Base-by-base conservation (phyloP, 92 coral and sea anemone genomes). In the Palythoa grandiflora region DNA sequence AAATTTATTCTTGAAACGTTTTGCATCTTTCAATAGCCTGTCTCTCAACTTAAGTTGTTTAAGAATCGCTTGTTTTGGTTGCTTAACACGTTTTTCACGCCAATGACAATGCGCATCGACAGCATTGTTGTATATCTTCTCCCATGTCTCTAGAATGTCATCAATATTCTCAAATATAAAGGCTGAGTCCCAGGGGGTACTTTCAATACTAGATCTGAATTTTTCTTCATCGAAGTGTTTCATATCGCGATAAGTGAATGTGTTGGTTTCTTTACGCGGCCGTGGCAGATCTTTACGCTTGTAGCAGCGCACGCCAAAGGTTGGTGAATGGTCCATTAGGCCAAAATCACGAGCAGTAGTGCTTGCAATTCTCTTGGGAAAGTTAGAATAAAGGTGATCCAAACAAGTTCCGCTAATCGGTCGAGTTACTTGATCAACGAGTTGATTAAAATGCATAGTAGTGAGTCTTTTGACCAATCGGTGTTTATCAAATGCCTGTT, bases 331-430 rank as follows among this genome's bases (percentile, higher is more conserved):
- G 76, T 72, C 76, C 16, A 50, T n/a, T 11, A 72, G 76, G 17
- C 76, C 76, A 72, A 72, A 36, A 72, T 72, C 38, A 16, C 17
- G 39, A 8, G 37, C 40, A 28, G 40, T 36, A 28, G 47, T 40
- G 9, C 39, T 36, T 72, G 76, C 47, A 16, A 72, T 72, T 9
- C 13, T 16, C 16, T 36, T 17, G 38, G 50, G 52, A 72, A 36
- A 50, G 3, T 19, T 36, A 2, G 20, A 48, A 21, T 92, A 92
- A 20, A 87, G 73, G 78, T 87, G 93, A 77, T 93, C 96, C 54
- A 93, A 77, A 63, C 93, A 93, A 38, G 94, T 79, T 35, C 83
- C 71, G 74, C 92, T 91, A 21, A 20, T 74, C 6, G 96, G 96
- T 38, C 96, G 71, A 73, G 94, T 91, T 17, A 86, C 89, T n/a